These are phyloP conservation scores for Agrochola circellaris DNA, from an alignment of 2,888 invertebrate genomes.

Conservation along the genomic window DNA sequence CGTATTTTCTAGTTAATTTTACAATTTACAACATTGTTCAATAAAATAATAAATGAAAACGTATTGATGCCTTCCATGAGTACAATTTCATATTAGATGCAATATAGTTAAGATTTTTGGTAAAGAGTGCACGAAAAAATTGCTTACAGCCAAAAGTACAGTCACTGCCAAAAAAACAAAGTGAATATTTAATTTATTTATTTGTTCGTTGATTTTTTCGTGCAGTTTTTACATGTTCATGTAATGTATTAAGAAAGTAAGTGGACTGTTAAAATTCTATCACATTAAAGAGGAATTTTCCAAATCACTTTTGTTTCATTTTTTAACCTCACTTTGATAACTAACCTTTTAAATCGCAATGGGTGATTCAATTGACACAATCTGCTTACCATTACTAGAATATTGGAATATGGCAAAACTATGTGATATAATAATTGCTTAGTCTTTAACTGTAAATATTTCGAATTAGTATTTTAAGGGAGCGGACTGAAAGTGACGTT, in stretches of 20 bases:
- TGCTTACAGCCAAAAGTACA: conserved; percentile 32
- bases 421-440: conserved; percentile 29
- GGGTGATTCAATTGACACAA: conserved; percentile 87
- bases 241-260: conserved; percentile 79
- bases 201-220: conserved; percentile 59
- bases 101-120: conserved; percentile 63
- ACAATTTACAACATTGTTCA: conserved; percentile 62
- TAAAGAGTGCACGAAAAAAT: conserved; percentile 66
- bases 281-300: conserved; percentile 83
- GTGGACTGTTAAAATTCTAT: conserved; percentile 89
- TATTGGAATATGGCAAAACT: conserved; percentile 59
- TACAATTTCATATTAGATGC: conserved; percentile 75
- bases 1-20: conserved; percentile 67
- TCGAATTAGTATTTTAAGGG: neutral
- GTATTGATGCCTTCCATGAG: conserved; percentile 75
- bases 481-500: neutral
- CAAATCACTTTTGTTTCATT: conserved; percentile 82
- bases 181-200: conserved; percentile 62
- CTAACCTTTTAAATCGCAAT: conserved; percentile 70
- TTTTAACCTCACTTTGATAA: conserved; percentile 67
- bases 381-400: conserved; percentile 83
- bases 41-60: conserved; percentile 43
- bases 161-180: conserved; percentile 63
- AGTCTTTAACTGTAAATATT: neutral
- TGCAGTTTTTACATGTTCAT: conserved; percentile 67